Evolutionary conservation across 2,113 vertebrate genomes (phyloP).

Genomic region (Trinectes maculatus): DNA sequence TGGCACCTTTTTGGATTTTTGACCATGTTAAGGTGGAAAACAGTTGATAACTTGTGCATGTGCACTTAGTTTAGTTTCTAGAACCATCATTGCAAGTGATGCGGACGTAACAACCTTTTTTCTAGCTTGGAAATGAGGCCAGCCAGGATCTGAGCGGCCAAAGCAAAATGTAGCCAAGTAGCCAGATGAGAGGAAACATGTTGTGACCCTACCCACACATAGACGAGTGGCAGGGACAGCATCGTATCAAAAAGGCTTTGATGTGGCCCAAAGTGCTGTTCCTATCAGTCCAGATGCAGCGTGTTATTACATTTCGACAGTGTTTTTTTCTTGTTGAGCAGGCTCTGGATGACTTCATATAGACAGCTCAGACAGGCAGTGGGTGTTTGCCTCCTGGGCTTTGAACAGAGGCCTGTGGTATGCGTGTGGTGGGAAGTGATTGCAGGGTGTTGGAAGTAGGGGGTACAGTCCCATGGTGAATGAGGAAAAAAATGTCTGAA

Average conservation of each 20-base stretch:
- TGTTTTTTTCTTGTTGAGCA: not conserved
- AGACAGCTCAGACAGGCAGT: constrained; percentile 48
- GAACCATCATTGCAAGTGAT: too few species aligned
- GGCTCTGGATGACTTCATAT: constrained; percentile 59
- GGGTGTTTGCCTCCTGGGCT: constrained; percentile 49
- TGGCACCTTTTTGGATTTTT: not conserved
- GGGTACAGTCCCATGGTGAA: not conserved
- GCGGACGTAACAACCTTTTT: too few species aligned
- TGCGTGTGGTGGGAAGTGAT: constrained; percentile 48
- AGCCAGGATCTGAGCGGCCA: not conserved
- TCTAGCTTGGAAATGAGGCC: too few species aligned
- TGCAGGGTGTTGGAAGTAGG: constrained; percentile 26
- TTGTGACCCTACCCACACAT: not conserved
- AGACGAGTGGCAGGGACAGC: constrained; percentile 9
- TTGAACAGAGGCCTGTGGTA: constrained; percentile 44
- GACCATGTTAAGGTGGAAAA: too few species aligned
- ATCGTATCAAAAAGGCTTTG: constrained; percentile 47
- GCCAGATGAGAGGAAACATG: not conserved
- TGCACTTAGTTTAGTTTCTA: too few species aligned
- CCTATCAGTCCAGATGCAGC: constrained; percentile 46
- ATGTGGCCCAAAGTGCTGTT: constrained; percentile 14
- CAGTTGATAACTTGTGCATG: too few species aligned
- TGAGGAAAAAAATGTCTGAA: not conserved
- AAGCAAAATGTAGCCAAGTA: too few species aligned
- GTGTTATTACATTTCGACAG: constrained; percentile 15